Percentiles rank a stretch among this genome's conserved stretches.
These are phyloP conservation scores for Neostethus bicornis DNA, from an alignment of 2,797 vertebrate species.

Conservation along the genomic window DNA sequence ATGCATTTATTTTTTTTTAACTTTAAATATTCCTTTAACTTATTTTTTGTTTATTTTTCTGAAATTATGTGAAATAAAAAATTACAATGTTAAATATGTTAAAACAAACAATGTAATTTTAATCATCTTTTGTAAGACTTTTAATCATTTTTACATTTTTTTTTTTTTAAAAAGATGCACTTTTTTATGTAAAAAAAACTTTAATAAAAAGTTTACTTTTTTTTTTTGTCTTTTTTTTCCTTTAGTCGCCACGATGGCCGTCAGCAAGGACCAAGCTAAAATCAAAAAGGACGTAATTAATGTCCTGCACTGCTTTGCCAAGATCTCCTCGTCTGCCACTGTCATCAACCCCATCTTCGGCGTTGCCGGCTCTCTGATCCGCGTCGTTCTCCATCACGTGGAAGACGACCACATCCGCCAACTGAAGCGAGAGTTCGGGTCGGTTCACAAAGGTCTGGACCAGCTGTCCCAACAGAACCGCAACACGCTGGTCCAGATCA, in stretches of 20 bases:
- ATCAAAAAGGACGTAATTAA: constrained; percentile 77
- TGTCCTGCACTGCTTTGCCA: constrained; percentile 77
- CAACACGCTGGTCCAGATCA: constrained; percentile 73
- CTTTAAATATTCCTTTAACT: too few relatives aligned
- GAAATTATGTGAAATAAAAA: too few relatives aligned
- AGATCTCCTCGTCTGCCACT: constrained; percentile 81
- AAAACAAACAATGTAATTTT: too few relatives aligned
- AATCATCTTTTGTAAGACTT: too few relatives aligned
- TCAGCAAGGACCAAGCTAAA: constrained; percentile 71
- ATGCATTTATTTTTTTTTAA: too few relatives aligned
- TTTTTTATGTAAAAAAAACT: too few relatives aligned
- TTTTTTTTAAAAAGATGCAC: too few relatives aligned
- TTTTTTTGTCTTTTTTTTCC: too few relatives aligned
- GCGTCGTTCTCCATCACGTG: constrained; percentile 80
- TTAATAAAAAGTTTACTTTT: too few relatives aligned
- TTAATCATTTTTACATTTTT: too few relatives aligned
- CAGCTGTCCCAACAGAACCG: constrained; percentile 75
- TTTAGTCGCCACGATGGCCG: constrained; percentile 54
- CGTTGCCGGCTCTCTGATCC: constrained; percentile 79
- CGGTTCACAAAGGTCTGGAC: constrained; percentile 71
- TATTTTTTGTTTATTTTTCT: too few relatives aligned
- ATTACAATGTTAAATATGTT: too few relatives aligned
- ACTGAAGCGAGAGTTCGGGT: constrained; percentile 79
- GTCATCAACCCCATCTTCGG: constrained; percentile 85
- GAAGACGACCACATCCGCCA: constrained; percentile 82